These are phyloP conservation scores for Poeciliopsis occidentalis DNA, from an alignment of 2,113 vertebrate species.

Conservation along the genomic window DNA sequence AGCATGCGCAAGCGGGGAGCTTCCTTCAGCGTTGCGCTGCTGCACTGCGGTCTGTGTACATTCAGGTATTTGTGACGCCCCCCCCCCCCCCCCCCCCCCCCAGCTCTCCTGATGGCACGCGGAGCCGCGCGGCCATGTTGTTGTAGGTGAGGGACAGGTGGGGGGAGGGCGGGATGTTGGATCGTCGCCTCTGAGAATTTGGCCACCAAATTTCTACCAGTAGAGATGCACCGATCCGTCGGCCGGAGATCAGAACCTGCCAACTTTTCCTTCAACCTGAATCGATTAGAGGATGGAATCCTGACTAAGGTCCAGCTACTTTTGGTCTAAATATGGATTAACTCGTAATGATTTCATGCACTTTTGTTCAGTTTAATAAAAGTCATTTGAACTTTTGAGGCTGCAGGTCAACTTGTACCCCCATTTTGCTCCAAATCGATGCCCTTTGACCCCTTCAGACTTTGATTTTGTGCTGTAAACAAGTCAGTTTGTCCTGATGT, in stretches of 20 bases:
- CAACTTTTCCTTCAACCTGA: background rate
- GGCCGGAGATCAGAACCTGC: background rate
- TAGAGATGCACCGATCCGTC: background rate
- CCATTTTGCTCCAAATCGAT: background rate
- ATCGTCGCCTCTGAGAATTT: background rate
- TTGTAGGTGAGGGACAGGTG: background rate
- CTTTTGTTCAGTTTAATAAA: background rate
- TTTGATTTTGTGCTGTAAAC: background rate
- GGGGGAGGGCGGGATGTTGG: too few species aligned
- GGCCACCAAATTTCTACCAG: background rate
- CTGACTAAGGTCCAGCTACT: background rate
- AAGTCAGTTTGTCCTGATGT: too few species aligned
- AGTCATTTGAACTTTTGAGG: background rate
- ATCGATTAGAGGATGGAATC: background rate
- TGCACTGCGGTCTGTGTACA: constrained; percentile 42
- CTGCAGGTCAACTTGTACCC: background rate
- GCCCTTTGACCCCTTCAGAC: background rate
- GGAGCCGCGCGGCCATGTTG: constrained; percentile 26
- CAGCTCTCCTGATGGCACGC: background rate
- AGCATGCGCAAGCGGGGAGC: constrained; percentile 19
- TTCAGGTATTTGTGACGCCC: constrained; percentile 28
- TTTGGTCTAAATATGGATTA: background rate
- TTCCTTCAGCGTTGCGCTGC: constrained; percentile 38
- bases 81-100: background rate
- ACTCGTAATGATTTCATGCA: background rate